Conservation (phyloP, 30 jellyfish, hydroid and myxozoan genomes). For the Mastigias papua region DNA sequence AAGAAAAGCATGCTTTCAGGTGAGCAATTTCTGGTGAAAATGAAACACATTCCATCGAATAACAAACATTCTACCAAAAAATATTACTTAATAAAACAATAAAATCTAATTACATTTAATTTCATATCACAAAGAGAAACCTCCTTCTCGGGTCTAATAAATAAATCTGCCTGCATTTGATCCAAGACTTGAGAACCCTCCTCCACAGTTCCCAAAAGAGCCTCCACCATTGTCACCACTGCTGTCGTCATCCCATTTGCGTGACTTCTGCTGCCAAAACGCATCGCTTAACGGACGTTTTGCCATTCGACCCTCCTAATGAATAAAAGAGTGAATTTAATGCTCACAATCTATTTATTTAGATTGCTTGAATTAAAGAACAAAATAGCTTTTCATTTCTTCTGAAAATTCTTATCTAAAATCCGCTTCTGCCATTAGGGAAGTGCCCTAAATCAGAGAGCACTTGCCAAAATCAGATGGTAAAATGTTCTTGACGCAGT, state of each 20-base stretch:
- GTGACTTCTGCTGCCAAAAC: conserved; percentile 16
- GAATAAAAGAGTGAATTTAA: neutral
- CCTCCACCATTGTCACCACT: conserved; percentile 56
- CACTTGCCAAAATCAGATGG: too few relatives aligned
- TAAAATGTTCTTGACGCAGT: too few relatives aligned
- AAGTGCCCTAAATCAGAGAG: too few relatives aligned
- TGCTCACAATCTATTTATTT: neutral
- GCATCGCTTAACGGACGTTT: conserved; percentile 13
- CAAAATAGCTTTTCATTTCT: too few relatives aligned
- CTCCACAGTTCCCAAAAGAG: conserved; percentile 61
- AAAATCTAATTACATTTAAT: neutral
- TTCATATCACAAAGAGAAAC: neutral
- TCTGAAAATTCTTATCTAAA: too few relatives aligned
- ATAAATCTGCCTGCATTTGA: conserved; percentile 55
- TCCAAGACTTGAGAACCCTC: conserved; percentile 35
- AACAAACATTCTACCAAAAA: neutral
- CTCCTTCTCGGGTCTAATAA: neutral
- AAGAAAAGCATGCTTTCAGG: too few relatives aligned
- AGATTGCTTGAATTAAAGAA: neutral
- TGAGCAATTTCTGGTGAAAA: neutral
- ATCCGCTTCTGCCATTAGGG: too few relatives aligned
- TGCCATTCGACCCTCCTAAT: conserved; percentile 14
- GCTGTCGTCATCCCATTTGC: conserved; percentile 56
- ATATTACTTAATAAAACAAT: neutral
- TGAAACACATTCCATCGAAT: neutral